These are phyloP conservation scores for Euura lappo DNA, from an alignment of 1,140 invertebrate genomes.

Conservation along the genomic window DNA sequence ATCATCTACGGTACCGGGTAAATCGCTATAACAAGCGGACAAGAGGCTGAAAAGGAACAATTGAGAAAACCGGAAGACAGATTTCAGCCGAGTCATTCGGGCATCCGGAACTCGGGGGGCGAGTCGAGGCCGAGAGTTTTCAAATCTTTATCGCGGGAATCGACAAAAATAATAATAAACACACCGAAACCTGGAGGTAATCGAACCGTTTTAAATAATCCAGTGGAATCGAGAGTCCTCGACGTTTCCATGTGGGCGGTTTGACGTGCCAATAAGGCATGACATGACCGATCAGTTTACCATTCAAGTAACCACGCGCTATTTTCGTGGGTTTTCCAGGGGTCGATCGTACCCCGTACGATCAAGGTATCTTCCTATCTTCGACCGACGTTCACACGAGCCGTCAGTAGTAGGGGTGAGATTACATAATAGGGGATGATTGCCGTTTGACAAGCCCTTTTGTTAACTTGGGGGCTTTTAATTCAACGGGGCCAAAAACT, in stretches of 20 bases:
- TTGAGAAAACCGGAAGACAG: no score
- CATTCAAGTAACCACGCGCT: constrained; percentile 16
- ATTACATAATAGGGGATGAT: constrained; percentile 56
- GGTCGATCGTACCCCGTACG: constrained; percentile 21
- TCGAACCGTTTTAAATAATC: background rate
- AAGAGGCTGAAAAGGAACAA: no score
- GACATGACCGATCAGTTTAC: constrained; percentile 54
- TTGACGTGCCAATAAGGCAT: constrained; percentile 53
- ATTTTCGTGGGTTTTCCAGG: constrained; percentile 6
- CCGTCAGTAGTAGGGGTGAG: constrained; percentile 37
- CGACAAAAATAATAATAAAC: no score
- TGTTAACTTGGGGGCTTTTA: constrained; percentile 35
- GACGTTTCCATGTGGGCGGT: constrained; percentile 46
- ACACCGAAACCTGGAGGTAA: no score
- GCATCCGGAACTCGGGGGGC: no score
- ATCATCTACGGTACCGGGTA: no score
- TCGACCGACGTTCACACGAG: constrained; percentile 53
- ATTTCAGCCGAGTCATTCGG: no score
- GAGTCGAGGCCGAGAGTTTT: no score
- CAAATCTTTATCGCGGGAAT: no score
- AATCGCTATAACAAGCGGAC: no score
- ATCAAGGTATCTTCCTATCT: constrained; percentile 39
- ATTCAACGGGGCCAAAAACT: constrained; percentile 33
- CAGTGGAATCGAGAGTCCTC: constrained; percentile 33
- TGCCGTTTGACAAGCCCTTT: constrained; percentile 51